Evolutionary conservation across 2,113 vertebrate genomes (phyloP).

Genomic region (Gymnobelideus leadbeateri): DNA sequence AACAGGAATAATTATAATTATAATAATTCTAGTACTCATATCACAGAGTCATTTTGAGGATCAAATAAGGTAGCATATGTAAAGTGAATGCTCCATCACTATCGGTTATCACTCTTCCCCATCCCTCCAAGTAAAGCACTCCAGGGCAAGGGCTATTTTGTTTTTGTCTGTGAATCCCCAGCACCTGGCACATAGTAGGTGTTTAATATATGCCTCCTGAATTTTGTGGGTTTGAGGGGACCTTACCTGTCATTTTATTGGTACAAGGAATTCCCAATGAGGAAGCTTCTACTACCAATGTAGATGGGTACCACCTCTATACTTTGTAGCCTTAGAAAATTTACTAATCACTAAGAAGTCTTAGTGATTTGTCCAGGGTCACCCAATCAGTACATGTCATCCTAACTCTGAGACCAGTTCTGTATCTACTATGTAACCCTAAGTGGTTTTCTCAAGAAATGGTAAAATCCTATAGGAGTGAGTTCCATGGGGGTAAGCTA

Average conservation of each 20-base stretch:
- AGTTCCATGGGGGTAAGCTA: constrained; percentile 19
- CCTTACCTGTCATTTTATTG: background rate
- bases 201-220: background rate
- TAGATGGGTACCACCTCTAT: background rate
- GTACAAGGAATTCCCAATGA: background rate
- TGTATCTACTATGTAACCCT: background rate
- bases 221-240: background rate
- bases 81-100: background rate
- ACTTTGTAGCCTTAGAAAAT: background rate
- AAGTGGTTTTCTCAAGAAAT: background rate
- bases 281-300: background rate
- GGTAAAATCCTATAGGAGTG: background rate
- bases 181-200: background rate
- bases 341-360: background rate
- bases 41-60: background rate
- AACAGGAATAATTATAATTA: background rate
- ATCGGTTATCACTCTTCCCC: background rate
- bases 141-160: background rate
- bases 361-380: background rate
- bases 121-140: background rate
- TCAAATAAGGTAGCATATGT: background rate
- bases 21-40: background rate
- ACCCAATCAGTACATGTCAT: background rate
- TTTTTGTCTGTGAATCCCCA: background rate
- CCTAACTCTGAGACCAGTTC: background rate